Conservation (phyloP, 2,797 vertebrate species). For the Microctenopoma lineatum region DNA sequence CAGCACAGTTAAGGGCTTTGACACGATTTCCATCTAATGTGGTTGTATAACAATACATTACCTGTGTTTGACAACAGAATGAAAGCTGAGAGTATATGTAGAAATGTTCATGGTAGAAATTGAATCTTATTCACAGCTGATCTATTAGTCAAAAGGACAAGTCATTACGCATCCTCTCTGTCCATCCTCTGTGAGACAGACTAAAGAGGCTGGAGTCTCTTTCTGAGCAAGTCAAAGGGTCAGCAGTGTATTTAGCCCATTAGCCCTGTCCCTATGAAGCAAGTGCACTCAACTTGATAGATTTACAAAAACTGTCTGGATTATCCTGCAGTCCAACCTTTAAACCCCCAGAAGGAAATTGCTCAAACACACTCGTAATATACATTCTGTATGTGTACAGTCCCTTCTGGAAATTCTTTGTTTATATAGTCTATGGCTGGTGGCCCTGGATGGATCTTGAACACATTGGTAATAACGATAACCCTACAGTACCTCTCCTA, state of each 20-base stretch:
- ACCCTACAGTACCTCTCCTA: slow-evolving; percentile 4
- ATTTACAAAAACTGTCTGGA: slow-evolving; percentile 40
- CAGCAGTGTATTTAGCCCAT: slow-evolving; percentile 32
- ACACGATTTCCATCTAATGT: slow-evolving; percentile 41
- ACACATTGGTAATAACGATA: slow-evolving; percentile 14
- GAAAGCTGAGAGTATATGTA: slow-evolving; percentile 39
- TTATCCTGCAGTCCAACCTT: slow-evolving; percentile 4
- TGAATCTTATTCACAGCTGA: slow-evolving; percentile 19
- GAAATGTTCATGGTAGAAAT: slow-evolving; percentile 27
- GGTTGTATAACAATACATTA: slow-evolving; percentile 14
- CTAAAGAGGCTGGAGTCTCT: slow-evolving; percentile 7
- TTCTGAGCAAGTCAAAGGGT: slow-evolving; percentile 17
- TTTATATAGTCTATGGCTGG: slow-evolving; percentile 23
- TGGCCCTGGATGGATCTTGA: slow-evolving; percentile 20
- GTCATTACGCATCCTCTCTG: slow-evolving; percentile 12
- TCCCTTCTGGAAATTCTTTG: slow-evolving; percentile 8
- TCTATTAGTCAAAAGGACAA: background rate
- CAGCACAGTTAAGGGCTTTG: slow-evolving; percentile 43
- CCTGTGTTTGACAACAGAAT: slow-evolving; percentile 37
- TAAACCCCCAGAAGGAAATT: slow-evolving; percentile 3
- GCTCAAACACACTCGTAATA: slow-evolving; percentile 19
- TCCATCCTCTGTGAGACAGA: background rate
- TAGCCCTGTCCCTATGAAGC: slow-evolving; percentile 17
- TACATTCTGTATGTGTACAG: background rate
- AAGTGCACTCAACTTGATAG: slow-evolving; percentile 15